Conservation (phyloP, 2,888 invertebrate genomes). For the Drosophila recens region DNA sequence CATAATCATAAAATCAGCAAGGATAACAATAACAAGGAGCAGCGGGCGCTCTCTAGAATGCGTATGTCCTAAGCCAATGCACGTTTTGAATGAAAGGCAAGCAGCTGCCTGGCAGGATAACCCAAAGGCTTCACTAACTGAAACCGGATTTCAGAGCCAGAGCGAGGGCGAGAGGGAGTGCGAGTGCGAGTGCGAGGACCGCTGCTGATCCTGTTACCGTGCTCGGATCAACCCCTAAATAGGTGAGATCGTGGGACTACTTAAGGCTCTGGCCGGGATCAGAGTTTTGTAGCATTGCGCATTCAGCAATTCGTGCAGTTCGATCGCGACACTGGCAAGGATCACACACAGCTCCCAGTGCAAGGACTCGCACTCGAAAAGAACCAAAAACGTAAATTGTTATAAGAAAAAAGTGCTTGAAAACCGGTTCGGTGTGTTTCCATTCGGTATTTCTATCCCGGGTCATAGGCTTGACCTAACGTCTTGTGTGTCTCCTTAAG, state of each 20-base stretch:
- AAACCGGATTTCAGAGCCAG: constrained; percentile 45
- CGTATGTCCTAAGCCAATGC: constrained; percentile 63
- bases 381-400: not conserved
- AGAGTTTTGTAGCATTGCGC: constrained; percentile 71
- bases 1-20: constrained; percentile 72
- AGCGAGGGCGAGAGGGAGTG: constrained; percentile 27
- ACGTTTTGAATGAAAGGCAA: constrained; percentile 66
- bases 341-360: constrained; percentile 68
- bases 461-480: constrained; percentile 37
- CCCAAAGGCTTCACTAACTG: constrained; percentile 47
- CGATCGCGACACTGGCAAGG: constrained; percentile 70
- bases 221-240: constrained; percentile 69
- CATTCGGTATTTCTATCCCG: constrained; percentile 29
- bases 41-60: constrained; percentile 57
- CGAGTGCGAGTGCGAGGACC: constrained; percentile 26
- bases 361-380: not conserved
- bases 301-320: constrained; percentile 70
- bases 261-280: constrained; percentile 67
- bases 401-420: constrained; percentile 7
- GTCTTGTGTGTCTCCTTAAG: constrained; percentile 3
- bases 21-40: constrained; percentile 75
- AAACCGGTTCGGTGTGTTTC: constrained; percentile 58
- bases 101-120: constrained; percentile 75
- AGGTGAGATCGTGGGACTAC: constrained; percentile 67
- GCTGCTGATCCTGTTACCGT: constrained; percentile 59